Evolutionary conservation across 1,140 invertebrate genomes (phyloP), one percentile per base, ranked within the genome.

Genomic region (Rhagoletis pomonella): DNA sequence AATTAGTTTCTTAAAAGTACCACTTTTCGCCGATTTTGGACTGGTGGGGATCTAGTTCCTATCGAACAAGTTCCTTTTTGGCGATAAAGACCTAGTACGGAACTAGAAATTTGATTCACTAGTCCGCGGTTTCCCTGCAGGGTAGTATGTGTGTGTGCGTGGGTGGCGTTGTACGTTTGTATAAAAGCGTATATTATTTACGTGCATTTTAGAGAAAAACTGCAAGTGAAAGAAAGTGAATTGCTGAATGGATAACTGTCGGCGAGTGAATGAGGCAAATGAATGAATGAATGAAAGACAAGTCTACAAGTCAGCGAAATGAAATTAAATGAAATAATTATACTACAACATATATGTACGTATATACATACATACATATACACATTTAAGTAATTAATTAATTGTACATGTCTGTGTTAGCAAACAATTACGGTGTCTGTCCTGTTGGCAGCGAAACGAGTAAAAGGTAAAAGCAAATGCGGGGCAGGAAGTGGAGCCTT

Each of bases 271-370:
- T 47, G 67, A 47, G 10, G 39, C 67, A 10, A 50, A 9, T 50
- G 73, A 81, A 10, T 81, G 47, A 81, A 81, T 81, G 73, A 81
- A 50, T 55, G 19, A 19, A 81, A 55, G 19, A 29, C 73, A 81
- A 81, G 73, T 81, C 73, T 81, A 55, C 73, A 55, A 81, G 73
- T 81, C 73, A 81, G 73, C 47, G 73, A 81, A 81, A 81, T 55
- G 73, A 81, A 81, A 81, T 81, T 58, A 81, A 81, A 81, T 81
- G 73, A 81, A 81, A 81, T 81, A 81, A 81, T 81, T 81, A 47
- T 55, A 50, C 47, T 19, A 55, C 3, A 50, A 5, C 29, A 29
- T 29, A n/a, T n/a, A 73, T 17, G 47, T n/a, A 47, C 39, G 12
- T n/a, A 50, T 17, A 73, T 3, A 17, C 12, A 73, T 6, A n/a